Evolutionary conservation across 2,888 invertebrate species (phyloP).

Genomic region (Aphodius granarius): DNA sequence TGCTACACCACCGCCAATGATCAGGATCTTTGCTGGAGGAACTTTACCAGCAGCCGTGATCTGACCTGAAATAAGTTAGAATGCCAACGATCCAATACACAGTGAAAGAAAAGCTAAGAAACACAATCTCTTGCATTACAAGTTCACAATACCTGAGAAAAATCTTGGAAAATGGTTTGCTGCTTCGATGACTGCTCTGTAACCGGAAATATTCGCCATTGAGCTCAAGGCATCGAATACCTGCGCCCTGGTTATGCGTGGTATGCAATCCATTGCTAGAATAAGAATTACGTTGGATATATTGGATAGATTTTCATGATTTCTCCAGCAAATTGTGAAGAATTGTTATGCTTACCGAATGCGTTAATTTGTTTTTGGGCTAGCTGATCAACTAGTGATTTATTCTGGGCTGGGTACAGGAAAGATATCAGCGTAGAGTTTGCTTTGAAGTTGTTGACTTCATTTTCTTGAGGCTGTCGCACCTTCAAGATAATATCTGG

Average conservation of each 20-base stretch:
- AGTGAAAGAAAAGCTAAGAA: not conserved
- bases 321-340: too few species aligned
- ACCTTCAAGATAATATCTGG: slow-evolving; percentile 81
- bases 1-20: slow-evolving; percentile 89
- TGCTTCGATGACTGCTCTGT: slow-evolving; percentile 86
- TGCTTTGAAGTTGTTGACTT: slow-evolving; percentile 67
- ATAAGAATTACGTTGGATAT: slow-evolving; percentile 26
- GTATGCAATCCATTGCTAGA: slow-evolving; percentile 85
- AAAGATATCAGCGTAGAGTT: slow-evolving; percentile 78
- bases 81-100: slow-evolving; percentile 3
- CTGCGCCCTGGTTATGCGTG: slow-evolving; percentile 85
- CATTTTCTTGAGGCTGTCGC: slow-evolving; percentile 67
- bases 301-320: too few species aligned
- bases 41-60: slow-evolving; percentile 90
- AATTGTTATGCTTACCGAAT: slow-evolving; percentile 71
- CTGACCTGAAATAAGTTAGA: slow-evolving; percentile 63
- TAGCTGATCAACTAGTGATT: slow-evolving; percentile 69
- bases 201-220: slow-evolving; percentile 90
- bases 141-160: slow-evolving; percentile 69
- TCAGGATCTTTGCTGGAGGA: slow-evolving; percentile 84
- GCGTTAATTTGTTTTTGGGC: slow-evolving; percentile 72
- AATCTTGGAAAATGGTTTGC: slow-evolving; percentile 89
- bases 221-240: slow-evolving; percentile 89
- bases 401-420: slow-evolving; percentile 83
- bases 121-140: not conserved